Percentiles rank a stretch among this genome's conserved stretches.
Evolutionary conservation across 92 coral and sea anemone species (phyloP).

Genomic region (Umimayanthus kanabou): DNA sequence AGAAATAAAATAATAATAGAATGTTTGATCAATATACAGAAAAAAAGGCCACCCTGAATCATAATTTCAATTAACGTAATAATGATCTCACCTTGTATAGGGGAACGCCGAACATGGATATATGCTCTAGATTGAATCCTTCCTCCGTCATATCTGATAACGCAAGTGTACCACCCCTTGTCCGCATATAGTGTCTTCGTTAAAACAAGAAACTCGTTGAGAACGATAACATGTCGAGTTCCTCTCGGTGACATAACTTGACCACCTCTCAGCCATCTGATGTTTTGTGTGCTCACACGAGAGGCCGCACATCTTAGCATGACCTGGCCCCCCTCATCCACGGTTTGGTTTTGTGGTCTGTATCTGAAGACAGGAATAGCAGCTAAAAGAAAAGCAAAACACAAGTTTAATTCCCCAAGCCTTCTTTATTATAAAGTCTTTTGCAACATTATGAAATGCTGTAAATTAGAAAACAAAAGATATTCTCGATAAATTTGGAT

Average conservation of each 20-base stretch:
- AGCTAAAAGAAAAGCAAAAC: neutral
- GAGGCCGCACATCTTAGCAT: slow-evolving; percentile 66
- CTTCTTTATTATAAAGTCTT: too few relatives aligned
- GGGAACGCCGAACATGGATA: slow-evolving; percentile 54
- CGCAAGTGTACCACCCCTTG: slow-evolving; percentile 74
- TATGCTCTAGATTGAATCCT: slow-evolving; percentile 59
- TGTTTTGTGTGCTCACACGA: slow-evolving; percentile 17
- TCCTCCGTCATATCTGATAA: slow-evolving; percentile 70
- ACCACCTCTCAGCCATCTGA: slow-evolving; percentile 80
- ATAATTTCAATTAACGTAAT: too few relatives aligned
- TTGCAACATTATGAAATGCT: too few relatives aligned
- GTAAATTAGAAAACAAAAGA: too few relatives aligned
- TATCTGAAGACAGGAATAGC: slow-evolving; percentile 69
- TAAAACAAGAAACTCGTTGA: slow-evolving; percentile 53
- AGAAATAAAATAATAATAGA: too few relatives aligned
- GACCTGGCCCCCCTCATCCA: slow-evolving; percentile 46
- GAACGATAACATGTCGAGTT: neutral
- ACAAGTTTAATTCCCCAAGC: too few relatives aligned
- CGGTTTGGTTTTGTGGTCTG: slow-evolving; percentile 71
- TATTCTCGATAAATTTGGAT: too few relatives aligned
- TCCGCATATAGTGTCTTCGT: slow-evolving; percentile 43
- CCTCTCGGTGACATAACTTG: slow-evolving; percentile 30
- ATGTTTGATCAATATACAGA: too few relatives aligned
- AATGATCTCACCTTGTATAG: slow-evolving; percentile 32
- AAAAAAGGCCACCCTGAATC: too few relatives aligned